Evolutionary conservation across 2,797 vertebrate species (phyloP).

Genomic region (Tragelaphus eurycerus): DNA sequence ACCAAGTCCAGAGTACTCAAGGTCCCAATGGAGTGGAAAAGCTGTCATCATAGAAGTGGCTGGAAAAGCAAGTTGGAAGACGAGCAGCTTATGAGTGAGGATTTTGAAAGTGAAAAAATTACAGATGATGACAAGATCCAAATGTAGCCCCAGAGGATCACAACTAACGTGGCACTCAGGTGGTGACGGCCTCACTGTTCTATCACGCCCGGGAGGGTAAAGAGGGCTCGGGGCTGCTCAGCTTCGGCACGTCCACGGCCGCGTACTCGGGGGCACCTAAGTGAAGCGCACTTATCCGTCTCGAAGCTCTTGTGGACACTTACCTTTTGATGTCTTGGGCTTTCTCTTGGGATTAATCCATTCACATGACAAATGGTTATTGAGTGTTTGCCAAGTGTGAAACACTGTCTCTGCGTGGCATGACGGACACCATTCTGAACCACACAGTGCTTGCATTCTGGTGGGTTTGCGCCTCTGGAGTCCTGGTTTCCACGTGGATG

Average conservation of each 20-base stretch:
- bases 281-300: neutral
- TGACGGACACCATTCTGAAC: neutral
- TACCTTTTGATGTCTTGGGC: neutral
- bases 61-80: neutral
- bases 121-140: neutral
- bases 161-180: rapidly evolving
- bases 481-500: neutral
- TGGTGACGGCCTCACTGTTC: neutral
- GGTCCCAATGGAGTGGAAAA: neutral
- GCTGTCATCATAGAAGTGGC: neutral
- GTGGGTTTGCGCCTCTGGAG: neutral
- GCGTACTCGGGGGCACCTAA: neutral
- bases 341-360: neutral
- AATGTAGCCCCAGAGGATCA: neutral
- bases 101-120: neutral
- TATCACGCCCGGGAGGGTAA: neutral
- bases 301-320: neutral
- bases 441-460: neutral
- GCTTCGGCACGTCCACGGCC: no score
- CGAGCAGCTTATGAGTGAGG: neutral
- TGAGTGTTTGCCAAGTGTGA: neutral
- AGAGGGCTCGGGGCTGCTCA: no score
- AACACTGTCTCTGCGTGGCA: no score
- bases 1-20: neutral
- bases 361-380: neutral